A percentile compares a stretch with the other conserved stretches of the same genome.
These are phyloP conservation scores for Acronicta psi DNA, from an alignment of 2,888 invertebrate genomes.

Conservation along the genomic window DNA sequence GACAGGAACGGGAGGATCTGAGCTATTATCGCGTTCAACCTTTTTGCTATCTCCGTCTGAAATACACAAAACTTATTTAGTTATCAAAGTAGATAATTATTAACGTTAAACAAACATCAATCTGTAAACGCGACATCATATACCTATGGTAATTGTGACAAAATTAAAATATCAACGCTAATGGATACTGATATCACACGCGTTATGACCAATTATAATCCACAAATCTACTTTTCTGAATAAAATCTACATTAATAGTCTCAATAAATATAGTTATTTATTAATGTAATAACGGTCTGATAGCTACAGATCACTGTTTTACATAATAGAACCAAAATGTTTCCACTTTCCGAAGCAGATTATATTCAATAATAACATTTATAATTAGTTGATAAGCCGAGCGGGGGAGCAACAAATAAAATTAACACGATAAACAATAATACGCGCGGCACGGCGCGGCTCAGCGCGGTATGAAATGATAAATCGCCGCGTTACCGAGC, in stretches of 20 bases:
- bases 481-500: constrained; percentile 78
- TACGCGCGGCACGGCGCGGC: constrained; percentile 49
- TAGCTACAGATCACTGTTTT: constrained; percentile 63
- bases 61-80: constrained; percentile 72
- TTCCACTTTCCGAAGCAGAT: constrained; percentile 78
- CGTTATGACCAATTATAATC: constrained; percentile 69
- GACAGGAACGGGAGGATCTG: constrained; percentile 98
- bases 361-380: constrained; percentile 80
- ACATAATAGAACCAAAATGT: constrained; percentile 75
- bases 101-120: constrained; percentile 30
- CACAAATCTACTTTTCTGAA: constrained; percentile 69
- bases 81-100: constrained; percentile 24
- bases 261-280: constrained; percentile 67
- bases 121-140: constrained; percentile 33
- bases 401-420: constrained; percentile 81
- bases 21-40: constrained; percentile 97
- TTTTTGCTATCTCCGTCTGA: constrained; percentile 98
- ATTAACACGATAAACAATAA: constrained; percentile 86
- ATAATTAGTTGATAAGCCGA: constrained; percentile 82
- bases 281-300: constrained; percentile 70
- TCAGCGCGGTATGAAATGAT: constrained; percentile 77
- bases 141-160: constrained; percentile 52
- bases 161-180: constrained; percentile 58
- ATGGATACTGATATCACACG: constrained; percentile 61
- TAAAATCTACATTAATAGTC: constrained; percentile 77